A percentile compares a stretch with the other conserved stretches of the same genome.
Conservation (phyloP, 2,797 vertebrate species). For the Telmatherina bonti region DNA sequence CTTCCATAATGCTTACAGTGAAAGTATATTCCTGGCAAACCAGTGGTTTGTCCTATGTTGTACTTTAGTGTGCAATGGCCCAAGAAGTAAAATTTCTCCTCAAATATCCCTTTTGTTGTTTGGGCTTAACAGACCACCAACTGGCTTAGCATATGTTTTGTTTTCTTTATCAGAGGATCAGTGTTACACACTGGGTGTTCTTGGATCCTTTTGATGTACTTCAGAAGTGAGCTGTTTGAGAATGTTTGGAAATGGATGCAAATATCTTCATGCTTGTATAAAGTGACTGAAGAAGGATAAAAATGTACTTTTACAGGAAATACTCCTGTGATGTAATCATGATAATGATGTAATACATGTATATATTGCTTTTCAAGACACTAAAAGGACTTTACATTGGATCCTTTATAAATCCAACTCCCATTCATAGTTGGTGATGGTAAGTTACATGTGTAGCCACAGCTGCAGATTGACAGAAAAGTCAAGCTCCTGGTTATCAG, state of each 20-base stretch:
- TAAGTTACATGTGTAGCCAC: no score
- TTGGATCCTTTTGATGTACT: background rate
- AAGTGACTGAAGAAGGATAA: background rate
- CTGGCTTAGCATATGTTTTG: constrained; percentile 33
- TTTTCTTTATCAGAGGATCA: constrained; percentile 48
- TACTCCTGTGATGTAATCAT: no score
- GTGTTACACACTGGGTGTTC: background rate
- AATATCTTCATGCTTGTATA: constrained; percentile 10
- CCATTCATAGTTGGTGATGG: no score
- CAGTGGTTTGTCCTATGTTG: constrained; percentile 52
- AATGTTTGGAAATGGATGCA: background rate
- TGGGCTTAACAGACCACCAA: constrained; percentile 32
- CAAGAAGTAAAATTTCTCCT: constrained; percentile 63
- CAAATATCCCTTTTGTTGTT: constrained; percentile 42
- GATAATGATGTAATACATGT: no score
- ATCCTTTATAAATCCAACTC: no score
- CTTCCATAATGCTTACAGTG: constrained; percentile 69
- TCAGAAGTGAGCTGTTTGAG: background rate
- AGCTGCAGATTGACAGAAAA: no score
- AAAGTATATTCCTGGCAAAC: constrained; percentile 62
- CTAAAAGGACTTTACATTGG: no score
- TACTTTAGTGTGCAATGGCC: constrained; percentile 69
- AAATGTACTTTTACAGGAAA: background rate
- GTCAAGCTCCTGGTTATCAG: no score
- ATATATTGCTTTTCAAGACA: no score